phyloP scores from a whole-genome alignment of 1,140 invertebrate genomes.

The Drosophila sucinea region DNA sequence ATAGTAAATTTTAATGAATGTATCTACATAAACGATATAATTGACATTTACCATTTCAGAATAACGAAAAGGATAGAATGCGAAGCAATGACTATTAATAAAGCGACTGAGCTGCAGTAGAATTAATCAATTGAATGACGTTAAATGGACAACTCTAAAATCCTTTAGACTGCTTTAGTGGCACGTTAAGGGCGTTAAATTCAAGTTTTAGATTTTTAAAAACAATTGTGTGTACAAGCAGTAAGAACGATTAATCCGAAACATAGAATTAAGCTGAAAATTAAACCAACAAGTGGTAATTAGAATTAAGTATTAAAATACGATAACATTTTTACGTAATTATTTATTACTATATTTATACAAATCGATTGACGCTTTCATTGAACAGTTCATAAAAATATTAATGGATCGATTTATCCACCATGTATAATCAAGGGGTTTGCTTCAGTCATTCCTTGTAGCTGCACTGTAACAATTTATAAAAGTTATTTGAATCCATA shows the following conservation, averaged over 20 bases:
- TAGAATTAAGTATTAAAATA: conserved; percentile 70
- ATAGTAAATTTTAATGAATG: background rate
- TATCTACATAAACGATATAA: conserved; percentile 1
- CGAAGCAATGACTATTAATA: conserved; percentile 74
- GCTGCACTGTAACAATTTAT: conserved; percentile 78
- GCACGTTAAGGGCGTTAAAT: conserved; percentile 55
- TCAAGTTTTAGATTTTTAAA: conserved; percentile 69
- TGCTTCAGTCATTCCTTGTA: conserved; percentile 82
- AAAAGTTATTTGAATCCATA: conserved; percentile 71
- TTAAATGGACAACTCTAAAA: conserved; percentile 55
- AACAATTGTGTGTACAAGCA: conserved; percentile 69
- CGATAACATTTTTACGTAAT: conserved; percentile 79
- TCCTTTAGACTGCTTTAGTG: conserved; percentile 53
- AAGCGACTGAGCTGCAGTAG: conserved; percentile 61
- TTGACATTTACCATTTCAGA: conserved; percentile 43
- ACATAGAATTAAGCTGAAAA: conserved; percentile 58
- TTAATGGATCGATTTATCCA: conserved; percentile 71
- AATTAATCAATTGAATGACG: conserved; percentile 50
- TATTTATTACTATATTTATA: conserved; percentile 79
- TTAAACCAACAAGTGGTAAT: conserved; percentile 66
- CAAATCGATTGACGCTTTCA: conserved; percentile 76
- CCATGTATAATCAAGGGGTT: conserved; percentile 71
- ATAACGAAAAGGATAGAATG: conserved; percentile 68
- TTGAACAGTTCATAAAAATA: conserved; percentile 64
- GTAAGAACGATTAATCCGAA: conserved; percentile 56